Conservation (phyloP, 1,140 invertebrate species). For the Drosophila funebris region DNA sequence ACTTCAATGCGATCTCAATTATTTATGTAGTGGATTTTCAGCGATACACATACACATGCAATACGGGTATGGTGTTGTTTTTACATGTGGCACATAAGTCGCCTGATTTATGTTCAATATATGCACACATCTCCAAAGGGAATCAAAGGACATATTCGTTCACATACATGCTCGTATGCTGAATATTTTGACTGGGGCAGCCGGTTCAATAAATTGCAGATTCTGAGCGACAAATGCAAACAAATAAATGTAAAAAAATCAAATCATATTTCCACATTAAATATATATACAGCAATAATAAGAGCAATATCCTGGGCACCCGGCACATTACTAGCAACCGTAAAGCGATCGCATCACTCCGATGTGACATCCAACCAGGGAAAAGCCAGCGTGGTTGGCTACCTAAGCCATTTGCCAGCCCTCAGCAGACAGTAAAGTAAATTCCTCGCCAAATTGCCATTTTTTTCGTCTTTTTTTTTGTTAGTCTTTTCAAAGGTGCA, state of each 20-base stretch:
- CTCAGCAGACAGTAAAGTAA: conserved; percentile 55
- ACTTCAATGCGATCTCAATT: conserved; percentile 72
- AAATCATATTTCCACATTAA: conserved; percentile 70
- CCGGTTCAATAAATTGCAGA: conserved; percentile 65
- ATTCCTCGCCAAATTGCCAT: conserved; percentile 69
- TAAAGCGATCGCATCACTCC: conserved; percentile 55
- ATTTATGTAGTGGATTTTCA: conserved; percentile 78
- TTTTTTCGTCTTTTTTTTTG: conserved; percentile 42
- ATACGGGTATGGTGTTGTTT: neutral
- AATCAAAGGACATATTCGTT: conserved; percentile 42
- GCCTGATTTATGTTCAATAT: conserved; percentile 73
- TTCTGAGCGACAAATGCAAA: conserved; percentile 55
- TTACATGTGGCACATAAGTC: conserved; percentile 65
- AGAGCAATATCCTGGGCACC: conserved; percentile 41
- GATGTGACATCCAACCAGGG: neutral
- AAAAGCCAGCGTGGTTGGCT: neutral
- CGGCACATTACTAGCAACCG: conserved; percentile 34
- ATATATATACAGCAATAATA: conserved; percentile 60
- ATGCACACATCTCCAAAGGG: conserved; percentile 50
- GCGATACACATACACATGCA: conserved; percentile 29
- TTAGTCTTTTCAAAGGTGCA: conserved; percentile 35
- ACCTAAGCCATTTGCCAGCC: conserved; percentile 10
- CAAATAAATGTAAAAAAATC: conserved; percentile 72
- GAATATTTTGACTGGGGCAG: conserved; percentile 20
- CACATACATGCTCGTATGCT: neutral